Conservation (phyloP, 2,113 vertebrate genomes). For the Pontoporia blainvillei region DNA sequence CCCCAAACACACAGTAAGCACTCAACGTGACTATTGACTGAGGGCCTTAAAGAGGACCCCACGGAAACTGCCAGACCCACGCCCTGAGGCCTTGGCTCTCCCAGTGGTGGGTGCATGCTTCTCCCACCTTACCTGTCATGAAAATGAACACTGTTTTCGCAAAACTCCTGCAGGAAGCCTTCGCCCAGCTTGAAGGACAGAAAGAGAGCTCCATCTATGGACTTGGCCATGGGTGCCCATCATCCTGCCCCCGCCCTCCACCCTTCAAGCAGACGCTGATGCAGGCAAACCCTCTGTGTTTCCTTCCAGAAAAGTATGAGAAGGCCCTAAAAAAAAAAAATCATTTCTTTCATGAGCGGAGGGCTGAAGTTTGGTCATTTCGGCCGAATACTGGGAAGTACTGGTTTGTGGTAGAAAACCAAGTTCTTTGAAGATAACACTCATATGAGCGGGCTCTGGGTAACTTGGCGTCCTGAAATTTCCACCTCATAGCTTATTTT, state of each 20-base stretch:
- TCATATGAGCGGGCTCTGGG: background rate
- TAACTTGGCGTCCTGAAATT: background rate
- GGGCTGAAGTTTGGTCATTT: background rate
- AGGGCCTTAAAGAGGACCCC: background rate
- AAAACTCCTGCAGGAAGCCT: background rate
- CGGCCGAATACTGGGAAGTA: no score
- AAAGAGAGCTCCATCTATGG: background rate
- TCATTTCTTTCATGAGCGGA: background rate
- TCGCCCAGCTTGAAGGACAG: background rate
- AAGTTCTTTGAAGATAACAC: background rate
- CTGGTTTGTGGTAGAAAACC: background rate
- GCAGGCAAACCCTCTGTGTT: background rate
- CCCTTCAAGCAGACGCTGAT: background rate
- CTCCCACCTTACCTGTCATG: background rate
- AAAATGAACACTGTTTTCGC: background rate
- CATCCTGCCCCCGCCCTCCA: background rate
- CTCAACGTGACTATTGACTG: background rate
- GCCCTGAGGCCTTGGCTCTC: background rate
- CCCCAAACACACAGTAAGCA: background rate
- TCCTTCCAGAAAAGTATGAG: background rate
- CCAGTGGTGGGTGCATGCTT: rapidly evolving
- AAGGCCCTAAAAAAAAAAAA: background rate
- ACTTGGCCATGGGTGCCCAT: background rate
- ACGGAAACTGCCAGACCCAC: rapidly evolving
- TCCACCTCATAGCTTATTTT: background rate